These are phyloP conservation scores for Ecdyonurus torrentis DNA, from an alignment of 2,888 invertebrate genomes.

Conservation along the genomic window DNA sequence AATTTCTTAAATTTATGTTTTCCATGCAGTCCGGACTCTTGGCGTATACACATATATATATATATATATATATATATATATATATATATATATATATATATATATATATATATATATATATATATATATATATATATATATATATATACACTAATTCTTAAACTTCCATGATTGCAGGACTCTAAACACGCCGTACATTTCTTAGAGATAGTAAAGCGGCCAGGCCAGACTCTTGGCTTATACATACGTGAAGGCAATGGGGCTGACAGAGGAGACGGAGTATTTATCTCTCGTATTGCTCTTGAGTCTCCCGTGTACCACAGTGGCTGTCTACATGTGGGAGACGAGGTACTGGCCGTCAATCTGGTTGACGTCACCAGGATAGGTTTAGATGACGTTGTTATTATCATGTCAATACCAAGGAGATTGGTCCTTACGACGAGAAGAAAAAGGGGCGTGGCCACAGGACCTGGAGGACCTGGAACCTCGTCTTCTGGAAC, in stretches of 20 bases:
- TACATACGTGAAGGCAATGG: conserved; percentile 99
- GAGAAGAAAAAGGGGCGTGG: conserved; percentile 36
- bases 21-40: too few relatives aligned
- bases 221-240: conserved; percentile 93
- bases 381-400: conserved; percentile 98
- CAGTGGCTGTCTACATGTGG: conserved; percentile 88
- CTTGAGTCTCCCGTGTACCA: conserved; percentile 93
- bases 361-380: conserved; percentile 94
- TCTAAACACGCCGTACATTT: conserved; percentile 67
- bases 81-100: too few relatives aligned
- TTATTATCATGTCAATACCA: conserved; percentile 98
- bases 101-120: too few relatives aligned
- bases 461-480: conserved; percentile 13
- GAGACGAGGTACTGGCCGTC: conserved; percentile 95
- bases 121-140: too few relatives aligned
- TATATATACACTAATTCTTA: too few relatives aligned
- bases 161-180: conserved; percentile 33
- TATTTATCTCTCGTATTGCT: conserved; percentile 94
- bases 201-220: conserved; percentile 97
- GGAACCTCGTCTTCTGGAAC: conserved; percentile 23
- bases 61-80: too few relatives aligned
- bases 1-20: too few relatives aligned
- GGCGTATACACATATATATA: too few relatives aligned
- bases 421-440: conserved; percentile 86
- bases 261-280: conserved; percentile 85